Percentiles rank a stretch among this genome's conserved stretches.
phyloP scores from a whole-genome alignment of 2,888 invertebrate species.

The Nebria brevicollis region DNA sequence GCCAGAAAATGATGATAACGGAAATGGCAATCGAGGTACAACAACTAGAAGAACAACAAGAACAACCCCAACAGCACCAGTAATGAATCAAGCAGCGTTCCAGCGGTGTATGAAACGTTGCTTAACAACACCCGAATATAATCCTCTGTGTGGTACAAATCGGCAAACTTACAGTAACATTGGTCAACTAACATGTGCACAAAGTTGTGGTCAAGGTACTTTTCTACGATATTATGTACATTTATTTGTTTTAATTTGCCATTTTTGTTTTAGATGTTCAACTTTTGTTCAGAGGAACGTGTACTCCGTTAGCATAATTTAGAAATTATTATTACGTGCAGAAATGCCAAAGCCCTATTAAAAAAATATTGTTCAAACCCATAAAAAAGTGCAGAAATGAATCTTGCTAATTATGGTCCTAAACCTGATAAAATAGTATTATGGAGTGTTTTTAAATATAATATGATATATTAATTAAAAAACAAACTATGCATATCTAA shows the following conservation, averaged over 20 bases:
- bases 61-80: background rate
- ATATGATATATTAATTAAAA: too few relatives aligned
- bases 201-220: constrained; percentile 61
- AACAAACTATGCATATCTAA: too few relatives aligned
- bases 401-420: too few relatives aligned
- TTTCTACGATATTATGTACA: background rate
- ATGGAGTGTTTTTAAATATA: too few relatives aligned
- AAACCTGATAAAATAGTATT: too few relatives aligned
- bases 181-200: constrained; percentile 57
- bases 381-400: too few relatives aligned
- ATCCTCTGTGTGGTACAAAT: constrained; percentile 60
- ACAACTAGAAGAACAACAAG: background rate
- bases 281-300: constrained; percentile 6
- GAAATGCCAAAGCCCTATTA: background rate
- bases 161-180: constrained; percentile 57
- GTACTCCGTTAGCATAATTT: constrained; percentile 6
- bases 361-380: background rate
- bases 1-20: background rate
- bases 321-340: background rate
- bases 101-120: constrained; percentile 56
- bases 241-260: background rate
- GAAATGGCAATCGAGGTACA: background rate
- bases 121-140: constrained; percentile 58
- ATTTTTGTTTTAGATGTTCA: constrained; percentile 17
- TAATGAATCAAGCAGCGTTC: constrained; percentile 11